Evolutionary conservation across 2,797 vertebrate species (phyloP).

Genomic region (Brachymystax lenok): DNA sequence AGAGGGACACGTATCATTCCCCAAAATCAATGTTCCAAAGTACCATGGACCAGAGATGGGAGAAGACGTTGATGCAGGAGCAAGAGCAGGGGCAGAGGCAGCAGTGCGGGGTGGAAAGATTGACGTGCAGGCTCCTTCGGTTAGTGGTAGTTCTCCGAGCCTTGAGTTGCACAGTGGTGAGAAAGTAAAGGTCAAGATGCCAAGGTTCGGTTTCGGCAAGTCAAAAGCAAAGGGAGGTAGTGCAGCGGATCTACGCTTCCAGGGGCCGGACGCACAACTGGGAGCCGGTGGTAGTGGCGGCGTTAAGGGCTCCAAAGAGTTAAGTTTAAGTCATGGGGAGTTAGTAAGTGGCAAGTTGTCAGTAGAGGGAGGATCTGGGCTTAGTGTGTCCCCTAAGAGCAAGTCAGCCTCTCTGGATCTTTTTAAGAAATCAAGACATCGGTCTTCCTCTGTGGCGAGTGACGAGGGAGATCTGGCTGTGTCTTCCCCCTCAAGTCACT

Average conservation of each 20-base stretch:
- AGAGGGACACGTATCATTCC: constrained; percentile 82
- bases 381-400: constrained; percentile 77
- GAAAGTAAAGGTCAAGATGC: constrained; percentile 88
- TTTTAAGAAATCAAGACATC: constrained; percentile 84
- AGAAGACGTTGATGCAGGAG: constrained; percentile 70
- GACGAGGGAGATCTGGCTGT: constrained; percentile 81
- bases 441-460: constrained; percentile 81
- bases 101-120: constrained; percentile 48
- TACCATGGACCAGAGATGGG: constrained; percentile 80
- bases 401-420: constrained; percentile 86
- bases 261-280: constrained; percentile 67
- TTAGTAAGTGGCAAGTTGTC: constrained; percentile 62
- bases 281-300: constrained; percentile 75
- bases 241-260: constrained; percentile 63
- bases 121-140: constrained; percentile 53
- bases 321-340: constrained; percentile 76
- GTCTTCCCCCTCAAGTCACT: constrained; percentile 73
- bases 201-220: constrained; percentile 86
- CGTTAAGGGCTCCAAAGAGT: constrained; percentile 76
- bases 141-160: constrained; percentile 60
- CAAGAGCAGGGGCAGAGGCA: constrained; percentile 60
- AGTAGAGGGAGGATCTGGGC: constrained; percentile 57
- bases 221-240: constrained; percentile 82
- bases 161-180: constrained; percentile 74
- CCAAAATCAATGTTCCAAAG: constrained; percentile 87